Percentiles rank a stretch among this genome's conserved stretches.
Conservation (phyloP, 2,113 vertebrate species). For the Gobiocypris rarus region DNA sequence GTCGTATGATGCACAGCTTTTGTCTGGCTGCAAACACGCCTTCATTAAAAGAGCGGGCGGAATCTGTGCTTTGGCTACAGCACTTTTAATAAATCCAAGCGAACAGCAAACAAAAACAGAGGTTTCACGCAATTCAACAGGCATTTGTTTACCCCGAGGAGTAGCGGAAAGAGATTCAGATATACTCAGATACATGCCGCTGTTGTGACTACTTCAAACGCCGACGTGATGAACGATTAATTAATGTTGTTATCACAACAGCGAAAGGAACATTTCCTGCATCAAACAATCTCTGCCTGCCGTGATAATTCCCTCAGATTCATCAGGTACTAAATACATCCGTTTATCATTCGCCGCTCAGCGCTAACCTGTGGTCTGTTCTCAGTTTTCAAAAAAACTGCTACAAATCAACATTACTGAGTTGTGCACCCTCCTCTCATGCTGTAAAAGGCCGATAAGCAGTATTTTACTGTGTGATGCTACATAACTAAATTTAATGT, state of each 20-base stretch:
- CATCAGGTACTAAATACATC: conserved; percentile 48
- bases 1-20: conserved; percentile 3
- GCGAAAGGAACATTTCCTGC: conserved; percentile 32
- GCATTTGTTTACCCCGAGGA: background rate
- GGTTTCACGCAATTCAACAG: background rate
- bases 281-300: conserved; percentile 52
- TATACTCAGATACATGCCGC: conserved; percentile 13
- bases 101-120: background rate
- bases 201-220: conserved; percentile 45
- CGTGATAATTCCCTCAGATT: conserved; percentile 43
- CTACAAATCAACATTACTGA: conserved; percentile 19
- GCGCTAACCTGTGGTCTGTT: conserved; percentile 37
- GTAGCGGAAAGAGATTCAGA: background rate
- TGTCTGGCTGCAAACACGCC: background rate
- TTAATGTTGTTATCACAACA: conserved; percentile 39
- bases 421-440: background rate
- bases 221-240: conserved; percentile 47
- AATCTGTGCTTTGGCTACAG: conserved; percentile 18
- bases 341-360: conserved; percentile 38
- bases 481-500: background rate
- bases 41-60: background rate
- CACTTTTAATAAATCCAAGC: background rate
- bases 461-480: background rate
- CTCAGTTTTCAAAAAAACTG: conserved; percentile 38
- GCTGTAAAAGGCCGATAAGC: background rate